Evolutionary conservation across 1,140 invertebrate genomes (phyloP).

Genomic region (Teleopsis dalmanni): DNA sequence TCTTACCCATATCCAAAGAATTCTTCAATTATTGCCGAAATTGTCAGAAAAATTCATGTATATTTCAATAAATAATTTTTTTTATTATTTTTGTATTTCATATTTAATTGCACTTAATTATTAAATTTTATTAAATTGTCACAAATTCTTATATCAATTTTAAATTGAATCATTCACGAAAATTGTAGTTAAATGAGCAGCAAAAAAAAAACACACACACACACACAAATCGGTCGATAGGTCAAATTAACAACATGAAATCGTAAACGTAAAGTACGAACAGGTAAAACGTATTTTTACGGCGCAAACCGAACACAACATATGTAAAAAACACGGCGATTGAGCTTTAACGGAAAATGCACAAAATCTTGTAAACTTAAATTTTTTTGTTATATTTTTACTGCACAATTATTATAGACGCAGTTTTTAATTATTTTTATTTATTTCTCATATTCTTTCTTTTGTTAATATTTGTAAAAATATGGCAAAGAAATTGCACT

Average conservation of each 20-base stretch:
- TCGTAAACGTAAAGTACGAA: too few species aligned
- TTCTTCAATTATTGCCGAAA: too few species aligned
- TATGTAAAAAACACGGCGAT: neutral
- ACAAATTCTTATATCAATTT: too few species aligned
- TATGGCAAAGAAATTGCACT: too few species aligned
- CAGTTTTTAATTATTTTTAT: too few species aligned
- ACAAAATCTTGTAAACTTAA: neutral
- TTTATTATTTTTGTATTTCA: neutral
- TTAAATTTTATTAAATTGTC: neutral
- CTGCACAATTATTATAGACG: too few species aligned
- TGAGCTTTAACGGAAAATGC: neutral
- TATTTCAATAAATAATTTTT: neutral
- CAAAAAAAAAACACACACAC: neutral
- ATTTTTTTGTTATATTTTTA: too few species aligned
- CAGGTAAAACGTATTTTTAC: conserved; percentile 4
- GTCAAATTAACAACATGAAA: conserved; percentile 8
- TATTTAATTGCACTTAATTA: neutral
- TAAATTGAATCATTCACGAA: too few species aligned
- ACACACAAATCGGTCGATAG: conserved; percentile 13
- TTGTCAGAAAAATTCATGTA: neutral
- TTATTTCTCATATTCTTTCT: too few species aligned
- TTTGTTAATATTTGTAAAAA: too few species aligned
- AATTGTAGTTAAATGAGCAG: neutral
- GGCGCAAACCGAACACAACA: neutral
- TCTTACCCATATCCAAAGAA: too few species aligned